Conservation (phyloP, 2,888 invertebrate species). For the Coecobrya sp. region DNA sequence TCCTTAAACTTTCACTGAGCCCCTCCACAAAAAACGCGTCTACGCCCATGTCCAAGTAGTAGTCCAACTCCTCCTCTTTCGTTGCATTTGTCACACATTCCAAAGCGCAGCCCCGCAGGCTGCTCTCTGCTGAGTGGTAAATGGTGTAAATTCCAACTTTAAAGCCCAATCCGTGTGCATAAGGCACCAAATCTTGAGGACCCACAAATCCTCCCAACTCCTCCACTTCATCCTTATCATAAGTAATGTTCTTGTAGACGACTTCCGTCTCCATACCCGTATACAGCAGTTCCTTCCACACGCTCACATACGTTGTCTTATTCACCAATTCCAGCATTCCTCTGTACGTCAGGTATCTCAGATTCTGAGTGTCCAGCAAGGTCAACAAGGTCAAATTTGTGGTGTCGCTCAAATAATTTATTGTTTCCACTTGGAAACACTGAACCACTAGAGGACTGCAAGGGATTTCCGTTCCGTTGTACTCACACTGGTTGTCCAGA, state of each 20-base stretch:
- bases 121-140: conserved; percentile 83
- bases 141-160: conserved; percentile 84
- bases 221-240: conserved; percentile 73
- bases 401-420: conserved; percentile 71
- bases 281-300: conserved; percentile 82
- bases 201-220: conserved; percentile 84
- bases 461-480: conserved; percentile 61
- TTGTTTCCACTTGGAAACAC: conserved; percentile 76
- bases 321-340: conserved; percentile 68
- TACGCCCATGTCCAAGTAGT: conserved; percentile 84
- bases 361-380: conserved; percentile 75
- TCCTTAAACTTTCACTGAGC: conserved; percentile 80
- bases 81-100: conserved; percentile 78
- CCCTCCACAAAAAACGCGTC: conserved; percentile 86
- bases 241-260: conserved; percentile 64
- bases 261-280: conserved; percentile 68
- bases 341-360: conserved; percentile 72
- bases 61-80: conserved; percentile 83
- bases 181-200: no score
- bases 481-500: conserved; percentile 30
- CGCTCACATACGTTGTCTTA: conserved; percentile 69
- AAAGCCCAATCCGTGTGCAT: conserved; percentile 73
- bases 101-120: conserved; percentile 79
- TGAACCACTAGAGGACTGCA: conserved; percentile 82
- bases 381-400: conserved; percentile 70